Evolutionary conservation across 2,797 vertebrate species (phyloP), one percentile per base, ranked within the genome.

Genomic region (Gallinago solitaria): DNA sequence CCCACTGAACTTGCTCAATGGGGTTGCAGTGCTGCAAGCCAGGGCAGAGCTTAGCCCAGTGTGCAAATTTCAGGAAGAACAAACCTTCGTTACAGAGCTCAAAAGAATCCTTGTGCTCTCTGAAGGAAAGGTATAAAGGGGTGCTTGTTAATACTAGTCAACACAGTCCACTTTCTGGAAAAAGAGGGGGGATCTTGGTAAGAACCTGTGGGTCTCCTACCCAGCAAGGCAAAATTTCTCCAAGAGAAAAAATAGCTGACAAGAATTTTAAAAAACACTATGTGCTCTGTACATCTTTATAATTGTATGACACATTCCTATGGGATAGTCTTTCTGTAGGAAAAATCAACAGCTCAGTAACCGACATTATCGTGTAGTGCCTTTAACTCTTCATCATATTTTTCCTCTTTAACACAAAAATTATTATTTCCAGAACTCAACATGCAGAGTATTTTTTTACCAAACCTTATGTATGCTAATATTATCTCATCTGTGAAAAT

Each of bases 21-120:
- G 45, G 80, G 78, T 92, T 9, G 4, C 81, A 75, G 93, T 17
- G 71, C 91, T 87, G 80, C 54, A 89, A 87, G 74, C 61, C 91
- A 89, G 74, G 51, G 85, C 79, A 89, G 56, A 74, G 32, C 83
- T 89, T 8, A 64, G 86, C 73, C 91, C 92, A 41, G 7, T 83
- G 74, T 68, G 83, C 69, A 90, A 76, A 78, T 28, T 90, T 63
- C 54, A 84, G 83, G 67, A 88, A 86, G 95, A 90, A 95, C 80
- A 92, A 94, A 79, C 83, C 90, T 95, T 84, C 57, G 3, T 60
- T 89, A 30, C 56, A 83, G 86, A 83, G 69, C 92, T 97, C 86
- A 97, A 97, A 95, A 78, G 95, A 53, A 88, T 84, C 95, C 92
- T 96, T 97, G 90, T 97, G 74, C 76, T 95, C 81, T 54, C 83